Base-by-base conservation (phyloP, 2,113 vertebrate genomes). In the Astur gentilis region DNA sequence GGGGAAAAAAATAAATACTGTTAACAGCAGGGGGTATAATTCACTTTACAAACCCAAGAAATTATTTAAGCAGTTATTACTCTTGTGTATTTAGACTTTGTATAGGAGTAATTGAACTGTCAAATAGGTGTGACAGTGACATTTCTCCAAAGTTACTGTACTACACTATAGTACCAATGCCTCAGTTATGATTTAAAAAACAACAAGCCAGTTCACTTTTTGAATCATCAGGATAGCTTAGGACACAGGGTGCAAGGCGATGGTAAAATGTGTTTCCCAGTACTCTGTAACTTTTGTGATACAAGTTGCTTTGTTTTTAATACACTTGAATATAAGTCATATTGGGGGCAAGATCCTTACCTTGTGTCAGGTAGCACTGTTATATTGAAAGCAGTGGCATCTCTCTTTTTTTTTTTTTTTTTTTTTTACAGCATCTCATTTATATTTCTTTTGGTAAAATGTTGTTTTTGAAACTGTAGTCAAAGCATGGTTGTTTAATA, bases 201-300 rank as follows among this genome's bases (percentile, higher is more conserved):
- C 15, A 75, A 77, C 47, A 42, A 26, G 2, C 67, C 38, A 81
- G 3, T 88, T 84, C 22, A 78, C 58, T 95, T 83, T 89, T 96
- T 94, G 86, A 72, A 81, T 75, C 81, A 34, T 89, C 10, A 47
- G 16, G 13, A 21, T 85, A 82, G 70, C 82, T 95, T 95, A 95
- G 83, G 81, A 64, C 55, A 50, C 47, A 54, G 76, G n/a, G 50
- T 34, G 27, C 70, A 96, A 96, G 92, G 75, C 0, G 6, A 54
- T 73, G 60, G 57, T 83, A 76, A 94, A 76, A 80, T 20, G 38
- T 67, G 52, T 82, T 95, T 90, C 44, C 45, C 49, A 77, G 72
- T 95, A 75, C 64, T 95, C 64, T 89, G 49, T 78, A 54, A 93
- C 92, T 97, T 97, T 93, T 96, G 88, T 96, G 87, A 93, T 93